These are phyloP conservation scores for Drosophila ercepeae DNA, from an alignment of 1,140 invertebrate genomes.

Conservation along the genomic window DNA sequence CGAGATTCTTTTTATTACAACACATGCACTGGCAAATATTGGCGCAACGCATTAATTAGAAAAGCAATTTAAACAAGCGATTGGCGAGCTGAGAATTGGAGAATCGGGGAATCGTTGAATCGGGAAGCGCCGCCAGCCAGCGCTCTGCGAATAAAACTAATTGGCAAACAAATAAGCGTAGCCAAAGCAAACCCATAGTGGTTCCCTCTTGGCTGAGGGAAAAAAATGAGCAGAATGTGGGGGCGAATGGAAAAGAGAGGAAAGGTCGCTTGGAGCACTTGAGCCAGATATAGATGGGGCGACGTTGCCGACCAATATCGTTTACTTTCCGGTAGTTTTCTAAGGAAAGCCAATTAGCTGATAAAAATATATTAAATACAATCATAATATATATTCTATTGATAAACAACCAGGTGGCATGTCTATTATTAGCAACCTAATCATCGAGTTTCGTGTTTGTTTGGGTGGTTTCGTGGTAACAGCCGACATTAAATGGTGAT, in stretches of 20 bases:
- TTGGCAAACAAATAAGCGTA: slow-evolving; percentile 59
- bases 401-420: slow-evolving; percentile 16
- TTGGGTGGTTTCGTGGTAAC: neutral
- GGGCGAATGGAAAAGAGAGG: neutral
- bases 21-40: slow-evolving; percentile 47
- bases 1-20: slow-evolving; percentile 44
- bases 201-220: neutral
- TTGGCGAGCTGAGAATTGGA: slow-evolving; percentile 8
- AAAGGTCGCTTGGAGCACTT: neutral
- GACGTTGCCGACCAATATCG: neutral
- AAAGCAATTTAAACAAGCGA: slow-evolving; percentile 67
- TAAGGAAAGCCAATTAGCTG: slow-evolving; percentile 25
- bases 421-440: slow-evolving; percentile 28
- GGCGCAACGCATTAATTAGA: slow-evolving; percentile 66
- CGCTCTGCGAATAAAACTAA: slow-evolving; percentile 73
- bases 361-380: slow-evolving; percentile 23
- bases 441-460: neutral
- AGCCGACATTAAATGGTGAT: neutral
- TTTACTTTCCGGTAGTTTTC: slow-evolving; percentile 14
- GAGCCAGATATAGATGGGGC: neutral
- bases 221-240: neutral
- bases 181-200: slow-evolving; percentile 28
- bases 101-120: neutral
- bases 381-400: slow-evolving; percentile 21
- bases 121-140: slow-evolving; percentile 12